phyloP scores from a whole-genome alignment of 2,888 invertebrate species.

The Panorpa germanica region DNA sequence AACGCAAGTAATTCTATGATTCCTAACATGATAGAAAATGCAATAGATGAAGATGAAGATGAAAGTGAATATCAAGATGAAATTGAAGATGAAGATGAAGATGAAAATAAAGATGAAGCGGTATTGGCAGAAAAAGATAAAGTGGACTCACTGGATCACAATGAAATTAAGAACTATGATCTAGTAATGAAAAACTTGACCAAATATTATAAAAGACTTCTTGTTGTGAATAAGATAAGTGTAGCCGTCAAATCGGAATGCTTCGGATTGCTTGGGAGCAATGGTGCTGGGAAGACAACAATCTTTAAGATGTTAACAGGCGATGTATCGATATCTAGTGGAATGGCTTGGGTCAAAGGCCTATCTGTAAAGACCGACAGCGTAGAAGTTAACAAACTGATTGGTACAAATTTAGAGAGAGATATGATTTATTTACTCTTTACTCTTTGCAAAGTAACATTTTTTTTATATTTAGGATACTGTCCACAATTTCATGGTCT shows the following conservation, averaged over 20 bases:
- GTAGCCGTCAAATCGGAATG: conserved; percentile 49
- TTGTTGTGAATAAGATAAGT: conserved; percentile 64
- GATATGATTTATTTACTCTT: too few relatives aligned
- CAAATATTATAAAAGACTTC: conserved; percentile 53
- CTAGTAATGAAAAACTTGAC: conserved; percentile 44
- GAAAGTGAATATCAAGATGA: too few relatives aligned
- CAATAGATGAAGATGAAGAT: too few relatives aligned
- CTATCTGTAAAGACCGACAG: conserved; percentile 30
- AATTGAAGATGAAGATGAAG: conserved; percentile 19
- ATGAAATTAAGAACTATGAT: conserved; percentile 25
- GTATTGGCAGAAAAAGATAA: conserved; percentile 32
- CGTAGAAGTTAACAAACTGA: conserved; percentile 36
- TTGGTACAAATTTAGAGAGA: too few relatives aligned
- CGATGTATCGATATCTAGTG: conserved; percentile 48
- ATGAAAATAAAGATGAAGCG: conserved; percentile 29
- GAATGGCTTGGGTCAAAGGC: conserved; percentile 48
- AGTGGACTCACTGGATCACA: conserved; percentile 23
- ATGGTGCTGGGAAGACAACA: conserved; percentile 75
- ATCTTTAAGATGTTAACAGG: conserved; percentile 87
- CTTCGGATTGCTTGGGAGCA: conserved; percentile 66
- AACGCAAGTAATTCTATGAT: not conserved
- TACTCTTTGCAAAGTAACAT: too few relatives aligned
- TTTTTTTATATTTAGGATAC: conserved; percentile 41
- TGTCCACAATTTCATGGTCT: conserved; percentile 63
- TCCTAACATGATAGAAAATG: too few relatives aligned